Conservation (phyloP, 2,113 vertebrate species). For the Neotragus moschatus region DNA sequence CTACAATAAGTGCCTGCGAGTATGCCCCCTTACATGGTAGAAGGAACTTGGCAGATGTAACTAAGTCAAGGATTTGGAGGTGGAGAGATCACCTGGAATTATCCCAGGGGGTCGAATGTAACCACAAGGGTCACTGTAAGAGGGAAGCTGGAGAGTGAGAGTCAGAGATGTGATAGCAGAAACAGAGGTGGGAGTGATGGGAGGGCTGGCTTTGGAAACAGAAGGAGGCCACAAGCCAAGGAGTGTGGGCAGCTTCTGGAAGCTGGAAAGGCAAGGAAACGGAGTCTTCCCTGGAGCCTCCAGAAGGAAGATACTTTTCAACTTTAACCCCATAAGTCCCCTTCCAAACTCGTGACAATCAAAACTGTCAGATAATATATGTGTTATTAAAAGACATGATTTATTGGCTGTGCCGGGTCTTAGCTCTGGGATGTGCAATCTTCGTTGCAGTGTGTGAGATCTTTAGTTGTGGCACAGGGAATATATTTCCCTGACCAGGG, state of each 20-base stretch:
- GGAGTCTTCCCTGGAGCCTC: neutral
- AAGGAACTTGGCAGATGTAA: neutral
- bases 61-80: neutral
- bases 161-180: neutral
- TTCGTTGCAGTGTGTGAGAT: neutral
- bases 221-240: neutral
- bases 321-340: neutral
- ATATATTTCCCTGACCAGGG: neutral
- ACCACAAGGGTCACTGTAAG: neutral
- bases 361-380: neutral
- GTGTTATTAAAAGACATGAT: neutral
- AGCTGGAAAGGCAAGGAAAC: neutral
- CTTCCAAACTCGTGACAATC: neutral
- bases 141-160: neutral
- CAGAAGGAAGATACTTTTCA: neutral
- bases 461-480: neutral
- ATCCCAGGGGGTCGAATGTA: neutral
- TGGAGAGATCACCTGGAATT: neutral
- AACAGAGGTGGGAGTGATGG: neutral
- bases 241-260: neutral
- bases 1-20: too few species aligned
- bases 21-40: neutral
- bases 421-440: neutral
- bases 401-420: neutral
- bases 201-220: neutral